Conservation (phyloP, 2,888 invertebrate genomes). For the Dusona sp. region DNA sequence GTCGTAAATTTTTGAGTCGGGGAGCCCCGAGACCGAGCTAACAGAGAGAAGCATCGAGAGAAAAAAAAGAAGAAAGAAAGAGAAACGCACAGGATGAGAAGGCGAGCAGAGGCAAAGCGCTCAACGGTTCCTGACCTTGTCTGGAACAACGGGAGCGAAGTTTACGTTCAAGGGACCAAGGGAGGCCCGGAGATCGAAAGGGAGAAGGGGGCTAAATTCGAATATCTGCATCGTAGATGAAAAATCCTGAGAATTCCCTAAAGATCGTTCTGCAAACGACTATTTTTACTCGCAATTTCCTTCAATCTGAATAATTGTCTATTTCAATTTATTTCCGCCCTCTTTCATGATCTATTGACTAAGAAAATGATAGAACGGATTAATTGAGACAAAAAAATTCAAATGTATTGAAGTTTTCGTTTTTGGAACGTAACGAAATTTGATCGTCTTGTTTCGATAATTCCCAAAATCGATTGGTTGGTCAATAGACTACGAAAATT, state of each 20-base stretch:
- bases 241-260: background rate
- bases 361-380: too few species aligned
- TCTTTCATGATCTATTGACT: too few species aligned
- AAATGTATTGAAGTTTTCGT: too few species aligned
- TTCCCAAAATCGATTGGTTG: too few species aligned
- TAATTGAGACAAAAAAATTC: too few species aligned
- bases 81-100: conserved; percentile 53
- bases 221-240: background rate
- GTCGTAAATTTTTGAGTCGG: conserved; percentile 75
- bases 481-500: too few species aligned
- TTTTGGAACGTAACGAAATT: too few species aligned
- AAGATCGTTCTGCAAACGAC: too few species aligned
- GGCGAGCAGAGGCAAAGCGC: conserved; percentile 51
- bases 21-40: conserved; percentile 62
- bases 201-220: conserved; percentile 31
- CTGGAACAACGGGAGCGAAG: conserved; percentile 70
- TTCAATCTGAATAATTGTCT: too few species aligned
- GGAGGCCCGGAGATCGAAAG: conserved; percentile 21
- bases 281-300: too few species aligned
- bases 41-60: conserved; percentile 39
- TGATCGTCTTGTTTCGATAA: too few species aligned
- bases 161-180: conserved; percentile 50
- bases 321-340: too few species aligned
- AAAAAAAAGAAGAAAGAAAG: conserved; percentile 26
- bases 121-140: conserved; percentile 69